Evolutionary conservation across 1,140 invertebrate genomes (phyloP).

Genomic region (Sogatella furcifera): DNA sequence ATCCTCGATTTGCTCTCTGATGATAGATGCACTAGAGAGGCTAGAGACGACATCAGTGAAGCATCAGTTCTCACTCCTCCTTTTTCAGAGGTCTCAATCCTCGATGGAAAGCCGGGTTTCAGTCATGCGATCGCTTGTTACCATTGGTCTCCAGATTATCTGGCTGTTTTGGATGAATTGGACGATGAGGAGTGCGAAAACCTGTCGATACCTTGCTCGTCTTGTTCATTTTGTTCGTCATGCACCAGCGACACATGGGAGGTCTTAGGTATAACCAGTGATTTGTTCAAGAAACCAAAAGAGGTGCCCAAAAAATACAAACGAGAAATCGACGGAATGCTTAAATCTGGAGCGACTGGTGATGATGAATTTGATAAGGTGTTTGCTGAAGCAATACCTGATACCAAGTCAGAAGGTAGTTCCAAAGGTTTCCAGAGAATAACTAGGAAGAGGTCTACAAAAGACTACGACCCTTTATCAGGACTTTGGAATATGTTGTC

Average conservation of each 20-base stretch:
- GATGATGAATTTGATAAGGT: background rate
- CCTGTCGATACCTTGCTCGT: background rate
- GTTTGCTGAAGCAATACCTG: background rate
- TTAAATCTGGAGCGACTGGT: background rate
- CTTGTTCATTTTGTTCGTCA: slow-evolving; percentile 1
- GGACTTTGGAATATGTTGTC: slow-evolving; percentile 18
- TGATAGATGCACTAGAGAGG: too few relatives aligned
- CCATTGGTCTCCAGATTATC: background rate
- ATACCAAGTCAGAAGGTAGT: background rate
- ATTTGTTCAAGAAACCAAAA: background rate
- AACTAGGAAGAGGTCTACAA: background rate
- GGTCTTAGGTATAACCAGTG: slow-evolving; percentile 1
- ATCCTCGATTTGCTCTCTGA: too few relatives aligned
- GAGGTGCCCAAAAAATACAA: background rate
- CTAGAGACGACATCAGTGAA: slow-evolving; percentile 2
- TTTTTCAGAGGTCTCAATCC: slow-evolving; percentile 1
- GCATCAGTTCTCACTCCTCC: background rate
- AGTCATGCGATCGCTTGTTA: background rate
- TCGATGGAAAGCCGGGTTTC: background rate
- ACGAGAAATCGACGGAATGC: background rate
- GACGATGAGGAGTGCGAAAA: background rate
- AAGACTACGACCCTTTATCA: slow-evolving; percentile 5
- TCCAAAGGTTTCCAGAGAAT: background rate
- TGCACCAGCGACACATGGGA: slow-evolving; percentile 7
- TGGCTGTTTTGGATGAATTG: background rate